Evolutionary conservation across 2,888 invertebrate species (phyloP).

Genomic region (Elysia crispata): DNA sequence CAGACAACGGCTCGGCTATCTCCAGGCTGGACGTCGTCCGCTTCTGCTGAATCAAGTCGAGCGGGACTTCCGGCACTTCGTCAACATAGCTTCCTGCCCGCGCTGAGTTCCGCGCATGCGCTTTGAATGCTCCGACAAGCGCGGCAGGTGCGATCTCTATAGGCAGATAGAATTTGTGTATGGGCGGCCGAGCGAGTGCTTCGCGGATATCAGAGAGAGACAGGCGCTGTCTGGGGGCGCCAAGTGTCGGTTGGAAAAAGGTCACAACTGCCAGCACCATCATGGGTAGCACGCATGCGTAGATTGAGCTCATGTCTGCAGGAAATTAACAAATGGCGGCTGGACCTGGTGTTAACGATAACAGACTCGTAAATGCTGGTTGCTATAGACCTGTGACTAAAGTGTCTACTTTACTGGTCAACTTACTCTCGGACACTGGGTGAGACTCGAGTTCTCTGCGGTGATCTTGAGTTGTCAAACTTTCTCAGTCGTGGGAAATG

Average conservation of each 20-base stretch:
- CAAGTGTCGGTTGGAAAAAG: not conserved
- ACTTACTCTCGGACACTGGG: too few relatives aligned
- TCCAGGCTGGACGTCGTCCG: not conserved
- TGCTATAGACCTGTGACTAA: too few relatives aligned
- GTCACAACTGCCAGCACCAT: not conserved
- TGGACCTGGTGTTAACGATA: too few relatives aligned
- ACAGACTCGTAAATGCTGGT: too few relatives aligned
- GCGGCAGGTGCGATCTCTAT: conserved; percentile 19
- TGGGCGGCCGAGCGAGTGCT: not conserved
- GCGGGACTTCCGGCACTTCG: not conserved
- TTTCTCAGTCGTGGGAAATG: too few relatives aligned
- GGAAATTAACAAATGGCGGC: not conserved
- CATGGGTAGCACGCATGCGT: not conserved
- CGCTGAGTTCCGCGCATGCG: conserved; percentile 9
- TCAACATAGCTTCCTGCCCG: not conserved
- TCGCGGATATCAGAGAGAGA: not conserved
- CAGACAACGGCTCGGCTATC: not conserved
- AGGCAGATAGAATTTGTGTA: conserved; percentile 6
- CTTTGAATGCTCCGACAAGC: conserved; percentile 9
- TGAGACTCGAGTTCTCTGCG: too few relatives aligned
- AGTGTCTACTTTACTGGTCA: too few relatives aligned
- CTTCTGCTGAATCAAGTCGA: conserved; percentile 12
- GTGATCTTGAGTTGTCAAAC: too few relatives aligned
- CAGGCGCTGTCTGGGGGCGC: conserved; percentile 10
- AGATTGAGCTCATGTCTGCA: not conserved